phyloP scores from a whole-genome alignment of 2,888 invertebrate species.

The Ochlodes sylvanus region DNA sequence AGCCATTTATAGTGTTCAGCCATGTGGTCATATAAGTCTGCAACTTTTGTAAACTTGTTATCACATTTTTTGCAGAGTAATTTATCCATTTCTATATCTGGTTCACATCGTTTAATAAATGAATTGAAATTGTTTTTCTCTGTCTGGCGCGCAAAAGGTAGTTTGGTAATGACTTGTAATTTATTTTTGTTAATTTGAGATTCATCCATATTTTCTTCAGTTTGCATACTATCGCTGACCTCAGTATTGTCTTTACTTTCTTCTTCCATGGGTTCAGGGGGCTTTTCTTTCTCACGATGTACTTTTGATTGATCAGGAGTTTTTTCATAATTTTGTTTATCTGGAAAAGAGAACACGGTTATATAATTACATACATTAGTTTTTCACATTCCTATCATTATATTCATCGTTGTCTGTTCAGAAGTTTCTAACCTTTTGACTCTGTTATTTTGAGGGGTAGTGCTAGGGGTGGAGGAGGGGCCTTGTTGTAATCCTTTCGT shows the following conservation, averaged over 20 bases:
- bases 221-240: neutral
- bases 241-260: conserved; percentile 10
- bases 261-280: conserved; percentile 4
- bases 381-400: neutral
- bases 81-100: conserved; percentile 70
- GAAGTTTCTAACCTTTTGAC: conserved; percentile 31
- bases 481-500: conserved; percentile 76
- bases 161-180: conserved; percentile 47
- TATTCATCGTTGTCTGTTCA: too few species aligned
- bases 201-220: conserved; percentile 17
- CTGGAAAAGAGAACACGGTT: conserved; percentile 33
- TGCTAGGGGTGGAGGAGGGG: conserved; percentile 46
- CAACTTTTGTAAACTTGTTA: conserved; percentile 71
- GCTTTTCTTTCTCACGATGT: conserved; percentile 16
- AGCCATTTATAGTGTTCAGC: conserved; percentile 89
- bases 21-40: conserved; percentile 86
- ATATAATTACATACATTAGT: neutral
- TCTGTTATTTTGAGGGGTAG: conserved; percentile 49
- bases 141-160: conserved; percentile 68
- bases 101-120: conserved; percentile 64
- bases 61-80: conserved; percentile 84
- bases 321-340: conserved; percentile 32
- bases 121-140: conserved; percentile 73
- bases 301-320: conserved; percentile 37
- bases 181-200: conserved; percentile 29